These are phyloP conservation scores for Poecilia picta DNA, from an alignment of 2,797 vertebrate species.

Conservation along the genomic window DNA sequence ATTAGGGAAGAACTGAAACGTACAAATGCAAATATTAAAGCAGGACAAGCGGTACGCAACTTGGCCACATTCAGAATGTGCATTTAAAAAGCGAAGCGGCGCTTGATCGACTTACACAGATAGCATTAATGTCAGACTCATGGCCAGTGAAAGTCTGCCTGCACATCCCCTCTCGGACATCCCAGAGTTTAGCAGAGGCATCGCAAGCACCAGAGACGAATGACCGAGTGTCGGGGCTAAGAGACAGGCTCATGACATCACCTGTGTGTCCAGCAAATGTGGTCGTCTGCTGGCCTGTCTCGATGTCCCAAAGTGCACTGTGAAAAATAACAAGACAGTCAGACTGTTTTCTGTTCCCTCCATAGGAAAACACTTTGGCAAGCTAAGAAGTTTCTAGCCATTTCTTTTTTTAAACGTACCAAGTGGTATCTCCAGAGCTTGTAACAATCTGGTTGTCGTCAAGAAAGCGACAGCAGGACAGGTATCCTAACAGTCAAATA, in stretches of 20 bases:
- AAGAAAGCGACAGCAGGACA: slow-evolving; percentile 99
- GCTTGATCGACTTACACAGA: slow-evolving; percentile 86
- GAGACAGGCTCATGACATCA: slow-evolving; percentile 98
- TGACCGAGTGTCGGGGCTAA: slow-evolving; percentile 93
- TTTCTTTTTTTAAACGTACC: slow-evolving; percentile 79
- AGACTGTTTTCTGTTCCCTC: not conserved
- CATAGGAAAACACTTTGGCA: not conserved
- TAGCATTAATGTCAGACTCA: slow-evolving; percentile 99
- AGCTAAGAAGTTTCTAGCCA: not conserved
- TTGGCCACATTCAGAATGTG: not conserved
- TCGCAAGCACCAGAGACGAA: slow-evolving; percentile 99
- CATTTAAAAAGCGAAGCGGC: not conserved
- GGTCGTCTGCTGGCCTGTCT: slow-evolving; percentile 99
- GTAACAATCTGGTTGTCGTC: slow-evolving; percentile 99
- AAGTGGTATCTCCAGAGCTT: slow-evolving; percentile 99
- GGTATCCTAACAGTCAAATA: slow-evolving; percentile 86
- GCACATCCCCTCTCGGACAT: slow-evolving; percentile 99
- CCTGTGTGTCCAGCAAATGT: slow-evolving; percentile 98
- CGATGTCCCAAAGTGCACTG: slow-evolving; percentile 99
- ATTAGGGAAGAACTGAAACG: slow-evolving; percentile 94
- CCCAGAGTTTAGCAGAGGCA: slow-evolving; percentile 99
- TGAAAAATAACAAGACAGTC: slow-evolving; percentile 8
- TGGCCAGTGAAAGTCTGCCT: slow-evolving; percentile 99
- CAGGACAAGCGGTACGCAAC: not conserved
- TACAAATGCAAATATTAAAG: slow-evolving; percentile 1